A percentile compares a stretch with the other conserved stretches of the same genome.
phyloP scores from a whole-genome alignment of 2,113 vertebrate genomes.

The Oreochromis spilurus region DNA sequence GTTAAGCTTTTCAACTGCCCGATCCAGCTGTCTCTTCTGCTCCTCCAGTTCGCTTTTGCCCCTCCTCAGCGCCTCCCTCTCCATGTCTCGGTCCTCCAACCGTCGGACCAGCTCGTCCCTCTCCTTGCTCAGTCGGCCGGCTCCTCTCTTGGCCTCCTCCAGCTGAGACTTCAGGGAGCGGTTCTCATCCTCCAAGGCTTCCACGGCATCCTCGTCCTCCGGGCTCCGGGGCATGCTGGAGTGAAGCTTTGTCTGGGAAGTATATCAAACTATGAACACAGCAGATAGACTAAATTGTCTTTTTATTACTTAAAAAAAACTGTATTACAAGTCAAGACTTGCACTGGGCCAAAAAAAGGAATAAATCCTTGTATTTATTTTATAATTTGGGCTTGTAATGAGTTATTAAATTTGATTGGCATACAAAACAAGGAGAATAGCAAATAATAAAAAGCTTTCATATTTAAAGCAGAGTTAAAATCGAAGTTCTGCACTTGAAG shows the following conservation, averaged over 20 bases:
- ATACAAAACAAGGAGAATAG: background rate
- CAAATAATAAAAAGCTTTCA: background rate
- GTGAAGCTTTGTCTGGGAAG: constrained; percentile 50
- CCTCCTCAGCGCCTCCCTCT: constrained; percentile 79
- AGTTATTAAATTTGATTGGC: background rate
- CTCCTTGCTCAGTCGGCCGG: constrained; percentile 75
- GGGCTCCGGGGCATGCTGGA: constrained; percentile 36
- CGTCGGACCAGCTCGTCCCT: constrained; percentile 75
- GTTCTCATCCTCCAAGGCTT: constrained; percentile 78
- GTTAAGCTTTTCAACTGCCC: constrained; percentile 74
- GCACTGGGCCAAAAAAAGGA: background rate
- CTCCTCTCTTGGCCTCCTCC: constrained; percentile 75
- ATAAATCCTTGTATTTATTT: background rate
- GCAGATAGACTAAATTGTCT: background rate
- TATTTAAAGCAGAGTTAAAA: background rate
- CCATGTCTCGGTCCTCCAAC: constrained; percentile 80
- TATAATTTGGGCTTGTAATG: background rate
- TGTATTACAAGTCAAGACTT: background rate
- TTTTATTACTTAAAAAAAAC: background rate
- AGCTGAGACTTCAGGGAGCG: constrained; percentile 77
- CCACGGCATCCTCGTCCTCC: constrained; percentile 59
- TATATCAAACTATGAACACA: background rate
- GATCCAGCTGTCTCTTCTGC: constrained; percentile 85
- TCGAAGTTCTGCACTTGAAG: background rate
- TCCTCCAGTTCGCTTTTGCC: constrained; percentile 85